A percentile compares a stretch with the other conserved stretches of the same genome.
Evolutionary conservation across 2,888 invertebrate genomes (phyloP).

Genomic region (Meliscaeva auricollis): DNA sequence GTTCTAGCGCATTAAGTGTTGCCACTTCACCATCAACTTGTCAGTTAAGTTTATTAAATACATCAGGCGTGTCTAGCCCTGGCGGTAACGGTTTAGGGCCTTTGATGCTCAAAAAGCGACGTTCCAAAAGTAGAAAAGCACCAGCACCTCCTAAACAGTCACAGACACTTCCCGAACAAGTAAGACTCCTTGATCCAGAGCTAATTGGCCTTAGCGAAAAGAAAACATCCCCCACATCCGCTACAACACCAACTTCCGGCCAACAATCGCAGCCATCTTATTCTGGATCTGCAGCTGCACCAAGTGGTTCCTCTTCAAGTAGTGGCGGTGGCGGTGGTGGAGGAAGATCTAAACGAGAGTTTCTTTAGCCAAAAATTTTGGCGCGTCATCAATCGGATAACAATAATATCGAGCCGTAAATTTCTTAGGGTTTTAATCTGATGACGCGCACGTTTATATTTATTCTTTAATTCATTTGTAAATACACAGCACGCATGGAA

Average conservation of each 20-base stretch:
- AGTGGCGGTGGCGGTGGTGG: slow-evolving; percentile 77
- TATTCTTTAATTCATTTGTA: slow-evolving; percentile 51
- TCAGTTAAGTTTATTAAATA: slow-evolving; percentile 81
- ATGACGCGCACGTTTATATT: slow-evolving; percentile 53
- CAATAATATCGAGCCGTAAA: slow-evolving; percentile 79
- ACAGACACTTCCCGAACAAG: slow-evolving; percentile 79
- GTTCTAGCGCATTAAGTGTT: slow-evolving; percentile 76
- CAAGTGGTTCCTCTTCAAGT: slow-evolving; percentile 65
- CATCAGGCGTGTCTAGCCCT: slow-evolving; percentile 81
- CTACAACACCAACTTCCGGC: slow-evolving; percentile 70
- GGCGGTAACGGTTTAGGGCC: slow-evolving; percentile 85
- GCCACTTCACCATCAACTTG: slow-evolving; percentile 80
- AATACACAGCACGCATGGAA: slow-evolving; percentile 36
- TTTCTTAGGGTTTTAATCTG: slow-evolving; percentile 37
- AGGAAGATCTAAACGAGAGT: slow-evolving; percentile 82
- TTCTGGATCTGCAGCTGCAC: slow-evolving; percentile 64
- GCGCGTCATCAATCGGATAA: slow-evolving; percentile 84
- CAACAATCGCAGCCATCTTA: slow-evolving; percentile 46
- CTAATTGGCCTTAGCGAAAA: slow-evolving; percentile 75
- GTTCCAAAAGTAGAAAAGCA: slow-evolving; percentile 87
- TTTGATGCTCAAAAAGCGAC: slow-evolving; percentile 85
- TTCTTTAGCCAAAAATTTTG: slow-evolving; percentile 84
- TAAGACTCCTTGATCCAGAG: slow-evolving; percentile 81
- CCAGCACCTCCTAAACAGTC: slow-evolving; percentile 85
- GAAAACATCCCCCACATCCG: slow-evolving; percentile 71